Percentiles rank a stretch among this genome's conserved stretches.
Conservation (phyloP, 2,113 vertebrate species). For the Aviceda subcristata region DNA sequence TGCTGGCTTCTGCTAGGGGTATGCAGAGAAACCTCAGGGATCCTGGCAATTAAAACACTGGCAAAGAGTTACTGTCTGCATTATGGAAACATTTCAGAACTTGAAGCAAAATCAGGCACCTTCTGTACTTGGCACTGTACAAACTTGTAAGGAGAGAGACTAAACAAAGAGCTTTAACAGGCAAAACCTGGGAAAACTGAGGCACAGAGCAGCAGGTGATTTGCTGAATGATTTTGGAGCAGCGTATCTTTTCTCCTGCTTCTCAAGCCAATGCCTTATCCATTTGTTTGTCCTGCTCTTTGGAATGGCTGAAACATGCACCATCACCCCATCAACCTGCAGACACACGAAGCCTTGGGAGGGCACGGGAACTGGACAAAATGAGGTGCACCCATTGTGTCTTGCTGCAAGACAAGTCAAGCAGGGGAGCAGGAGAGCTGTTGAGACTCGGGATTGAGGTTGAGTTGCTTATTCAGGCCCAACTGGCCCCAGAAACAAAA, state of each 20-base stretch:
- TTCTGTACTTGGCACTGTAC: not conserved
- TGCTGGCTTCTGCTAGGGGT: not conserved
- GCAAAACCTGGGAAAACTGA: not conserved
- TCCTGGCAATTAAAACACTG: not conserved
- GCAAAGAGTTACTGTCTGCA: not conserved
- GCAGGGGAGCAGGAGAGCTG: not conserved
- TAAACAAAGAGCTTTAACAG: not conserved
- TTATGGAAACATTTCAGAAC: not conserved
- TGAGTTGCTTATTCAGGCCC: not conserved
- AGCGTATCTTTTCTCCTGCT: not conserved
- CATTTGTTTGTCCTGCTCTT: not conserved
- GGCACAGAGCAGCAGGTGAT: not conserved
- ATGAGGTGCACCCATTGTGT: accelerated
- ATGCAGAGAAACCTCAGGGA: not conserved
- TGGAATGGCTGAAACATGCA: accelerated
- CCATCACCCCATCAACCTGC: not conserved
- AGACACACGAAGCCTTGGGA: not conserved
- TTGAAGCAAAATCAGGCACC: not conserved
- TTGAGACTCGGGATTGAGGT: not conserved
- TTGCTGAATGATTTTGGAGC: not conserved
- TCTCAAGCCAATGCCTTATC: not conserved
- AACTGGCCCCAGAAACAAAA: not conserved
- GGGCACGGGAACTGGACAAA: accelerated
- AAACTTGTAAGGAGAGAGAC: not conserved
- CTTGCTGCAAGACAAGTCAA: accelerated